A percentile compares a stretch with the other conserved stretches of the same genome.
Conservation (phyloP, 1,140 invertebrate genomes). For the Whitmania pigra region DNA sequence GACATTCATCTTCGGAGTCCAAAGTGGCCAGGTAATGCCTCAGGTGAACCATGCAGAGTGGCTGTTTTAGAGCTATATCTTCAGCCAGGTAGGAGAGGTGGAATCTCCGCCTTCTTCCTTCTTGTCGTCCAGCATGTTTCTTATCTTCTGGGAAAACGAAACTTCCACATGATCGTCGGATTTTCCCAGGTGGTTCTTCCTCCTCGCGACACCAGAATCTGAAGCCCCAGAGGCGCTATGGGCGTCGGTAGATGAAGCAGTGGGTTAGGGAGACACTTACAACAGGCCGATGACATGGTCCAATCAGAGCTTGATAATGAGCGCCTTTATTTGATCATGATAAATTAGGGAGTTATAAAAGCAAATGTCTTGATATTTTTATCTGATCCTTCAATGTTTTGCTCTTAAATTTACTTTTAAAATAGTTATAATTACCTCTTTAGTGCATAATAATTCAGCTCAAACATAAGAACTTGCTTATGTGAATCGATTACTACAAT, state of each 20-base stretch:
- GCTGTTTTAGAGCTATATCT: background rate
- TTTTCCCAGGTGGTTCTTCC: background rate
- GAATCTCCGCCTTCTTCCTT: background rate
- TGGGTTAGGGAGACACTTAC: too few species aligned
- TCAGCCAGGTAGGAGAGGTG: background rate
- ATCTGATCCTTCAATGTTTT: too few species aligned
- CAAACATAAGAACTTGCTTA: too few species aligned
- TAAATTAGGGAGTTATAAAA: too few species aligned
- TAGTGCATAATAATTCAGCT: too few species aligned
- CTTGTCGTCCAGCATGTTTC: conserved; percentile 2
- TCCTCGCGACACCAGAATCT: background rate
- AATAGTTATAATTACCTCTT: too few species aligned
- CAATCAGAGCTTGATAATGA: too few species aligned
- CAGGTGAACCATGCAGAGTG: conserved; percentile 7
- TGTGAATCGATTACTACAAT: too few species aligned
- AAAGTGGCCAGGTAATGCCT: background rate
- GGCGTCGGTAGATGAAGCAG: background rate
- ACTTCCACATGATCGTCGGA: background rate
- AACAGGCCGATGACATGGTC: too few species aligned
- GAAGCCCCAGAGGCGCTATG: background rate
- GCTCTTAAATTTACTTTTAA: too few species aligned
- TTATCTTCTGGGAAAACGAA: conserved; percentile 5
- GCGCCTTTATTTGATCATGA: too few species aligned
- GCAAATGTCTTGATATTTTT: too few species aligned
- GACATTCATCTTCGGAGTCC: background rate